Conservation (phyloP, 2,888 invertebrate species). For the Papilio demoleus region DNA sequence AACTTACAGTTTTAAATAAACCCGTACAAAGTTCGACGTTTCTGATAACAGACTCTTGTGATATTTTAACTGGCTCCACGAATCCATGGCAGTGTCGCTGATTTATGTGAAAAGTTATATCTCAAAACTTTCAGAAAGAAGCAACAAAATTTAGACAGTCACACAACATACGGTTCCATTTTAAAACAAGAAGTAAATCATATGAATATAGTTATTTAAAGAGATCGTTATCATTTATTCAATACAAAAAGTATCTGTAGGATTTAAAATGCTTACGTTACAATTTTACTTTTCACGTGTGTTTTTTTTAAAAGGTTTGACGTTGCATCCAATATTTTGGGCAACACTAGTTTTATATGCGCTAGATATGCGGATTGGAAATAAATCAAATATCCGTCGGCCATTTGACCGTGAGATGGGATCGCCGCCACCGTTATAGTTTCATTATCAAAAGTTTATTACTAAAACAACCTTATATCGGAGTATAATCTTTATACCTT, state of each 20-base stretch:
- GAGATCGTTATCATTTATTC: too few relatives aligned
- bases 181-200: not conserved
- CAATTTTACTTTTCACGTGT: not conserved
- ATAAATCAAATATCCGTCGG: conserved; percentile 81
- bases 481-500: not conserved
- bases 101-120: conserved; percentile 77
- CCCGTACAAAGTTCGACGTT: conserved; percentile 59
- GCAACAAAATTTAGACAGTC: conserved; percentile 63
- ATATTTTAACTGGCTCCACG: conserved; percentile 53
- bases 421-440: conserved; percentile 66
- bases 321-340: conserved; percentile 51
- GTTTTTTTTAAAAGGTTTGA: conserved; percentile 14
- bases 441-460: conserved; percentile 17
- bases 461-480: not conserved
- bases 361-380: conserved; percentile 73
- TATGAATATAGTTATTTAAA: not conserved
- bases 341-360: conserved; percentile 51
- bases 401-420: conserved; percentile 76
- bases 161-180: conserved; percentile 49
- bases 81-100: conserved; percentile 65
- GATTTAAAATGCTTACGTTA: not conserved
- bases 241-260: not conserved
- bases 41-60: conserved; percentile 68
- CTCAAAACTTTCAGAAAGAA: conserved; percentile 61
- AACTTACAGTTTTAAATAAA: conserved; percentile 59